Base-by-base conservation (phyloP, 2,888 invertebrate genomes). In the Eupithecia abbreviata region DNA sequence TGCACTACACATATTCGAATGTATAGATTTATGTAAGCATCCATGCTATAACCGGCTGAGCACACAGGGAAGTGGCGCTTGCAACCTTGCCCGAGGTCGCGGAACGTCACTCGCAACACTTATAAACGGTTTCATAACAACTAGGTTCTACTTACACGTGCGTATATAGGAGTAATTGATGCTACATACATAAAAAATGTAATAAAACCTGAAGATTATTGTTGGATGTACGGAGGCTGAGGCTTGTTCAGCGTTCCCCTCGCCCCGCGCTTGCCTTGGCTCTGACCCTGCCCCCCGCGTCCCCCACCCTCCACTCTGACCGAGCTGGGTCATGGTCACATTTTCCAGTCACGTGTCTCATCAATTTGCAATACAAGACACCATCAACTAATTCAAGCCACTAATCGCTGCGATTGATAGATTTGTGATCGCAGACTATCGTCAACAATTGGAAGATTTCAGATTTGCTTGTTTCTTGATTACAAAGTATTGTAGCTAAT, bases 21-120 rank as follows among this genome's bases (percentile, higher is more conserved):
- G 83, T 85, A 84, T 85, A 85, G 84, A 85, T 88, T 86, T 87
- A 85, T 87, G 86, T 85, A 85, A 85, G 87, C 86, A 87, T 85
- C 81, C 84, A 87, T 83, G 88, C 87, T 90, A 90, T 91, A 90
- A 90, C 87, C 88, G 90, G 89, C 89, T 89, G 90, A 91, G 90
- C 87, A 93, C 90, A 94, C 89, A 93, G 93, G 94, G 94, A 94
- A 94, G 94, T 93, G 90, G 83, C 86, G 87, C 88, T 84, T 84
- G 84, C 91, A 92, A 93, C 94, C 94, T 94, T 95, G 94, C 89
- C 86, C 88, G 92, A 94, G 94, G 94, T 94, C 93, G 90, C 87
- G 84, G 77, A 88, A 87, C 92, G 93, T 93, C 93, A 92, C 89
- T 90, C 88, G 91, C 91, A 90, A 91, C 92, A 91, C 90, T 90